Base-by-base conservation (phyloP, 2,888 invertebrate species). In the Tenthredo distinguenda region DNA sequence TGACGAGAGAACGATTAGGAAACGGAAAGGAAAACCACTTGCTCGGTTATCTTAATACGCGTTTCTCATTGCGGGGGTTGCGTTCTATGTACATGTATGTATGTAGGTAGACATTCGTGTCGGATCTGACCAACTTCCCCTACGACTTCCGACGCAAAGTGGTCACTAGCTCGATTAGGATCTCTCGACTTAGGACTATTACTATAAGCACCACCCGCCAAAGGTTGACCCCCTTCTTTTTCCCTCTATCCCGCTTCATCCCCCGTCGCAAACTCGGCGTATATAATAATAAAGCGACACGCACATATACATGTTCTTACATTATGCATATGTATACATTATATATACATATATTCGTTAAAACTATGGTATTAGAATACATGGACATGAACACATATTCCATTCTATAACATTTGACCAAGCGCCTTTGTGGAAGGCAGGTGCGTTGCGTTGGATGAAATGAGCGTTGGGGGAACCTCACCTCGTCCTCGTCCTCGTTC, bases 141-240 rank as follows among this genome's bases (percentile, higher is more conserved):
- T 68, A 90, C 91, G 90, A 92, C 92, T 93, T 93, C 93, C 93
- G 93, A 90, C 91, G 88, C 90, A 93, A 93, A 93, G 92, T 93
- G 93, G 91, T 90, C 90, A 86, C 86, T 87, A 77, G 88, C 85
- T 86, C 88, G 93, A 93, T 93, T 92, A 91, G 88, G 88, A 93
- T 93, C 93, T 92, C 82, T 91, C 84, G 86, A 88, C 85, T 84
- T 72, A 47, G 43, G 15, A 43, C 83, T n/a, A 58, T 58, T 81
- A 58, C 81, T 50, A 65, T 37, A 65, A 62, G 81, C 81, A 43
- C 71, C 26, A 68, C 68, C 83, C 83, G 15, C 26, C 83, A 18
- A 83, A 83, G 83, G 43, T 40, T 40, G n/a, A 81, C 62, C 62
- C 58, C 74, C 74, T 74, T 74, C 81, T 15, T 34, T 62, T 31